Base-by-base conservation (phyloP, 2,888 invertebrate species). In the Trissonchulus sp. region DNA sequence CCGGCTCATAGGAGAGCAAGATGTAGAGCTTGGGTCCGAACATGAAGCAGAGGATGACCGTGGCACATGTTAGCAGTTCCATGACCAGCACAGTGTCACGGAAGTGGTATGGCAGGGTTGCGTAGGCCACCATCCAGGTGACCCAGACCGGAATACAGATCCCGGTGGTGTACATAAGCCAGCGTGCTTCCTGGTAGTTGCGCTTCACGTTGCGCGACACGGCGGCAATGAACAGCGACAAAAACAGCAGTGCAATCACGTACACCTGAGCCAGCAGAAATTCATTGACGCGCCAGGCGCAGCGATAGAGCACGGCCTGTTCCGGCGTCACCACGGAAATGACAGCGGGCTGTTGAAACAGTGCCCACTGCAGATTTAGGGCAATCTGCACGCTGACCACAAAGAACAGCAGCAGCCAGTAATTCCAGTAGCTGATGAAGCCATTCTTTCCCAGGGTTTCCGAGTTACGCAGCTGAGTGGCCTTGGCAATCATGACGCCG, bases 1-100 rank as follows among this genome's bases (percentile, higher is more conserved):
- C 80, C 33, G 83, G 82, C 76, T 83, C 83, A 76, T 83, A 83
- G 62, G 80, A 80, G 23, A 83, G 78, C 34, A 83, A 79, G 74
- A 83, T 83, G 79, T 83, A 83, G 72, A 83, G 79, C 63, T 83
- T 83, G 2, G 83, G 82, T 2, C 83, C 83, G 78, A 83, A 83
- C 72, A 83, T 78, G 78, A 83, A 81, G 36, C 79, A 80, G 37
- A 83, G 79, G 35, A 83, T 80, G 30, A 82, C 78, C 18, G 81
- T 79, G 33, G 80, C 83, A 75, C 80, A 81, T 8, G 79, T 68
- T 48, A 83, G 63, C 73, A 83, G 77, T 75, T 83, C 81, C 36
- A 79, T 68, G 15, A 81, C 79, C 36, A 81, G 76, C 30, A 81
- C 79, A 33, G 77, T 72, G n/a, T 80, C 77, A 77, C 78, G 38